Evolutionary conservation across 2,113 vertebrate species (phyloP).

Genomic region (Rallus limicola): DNA sequence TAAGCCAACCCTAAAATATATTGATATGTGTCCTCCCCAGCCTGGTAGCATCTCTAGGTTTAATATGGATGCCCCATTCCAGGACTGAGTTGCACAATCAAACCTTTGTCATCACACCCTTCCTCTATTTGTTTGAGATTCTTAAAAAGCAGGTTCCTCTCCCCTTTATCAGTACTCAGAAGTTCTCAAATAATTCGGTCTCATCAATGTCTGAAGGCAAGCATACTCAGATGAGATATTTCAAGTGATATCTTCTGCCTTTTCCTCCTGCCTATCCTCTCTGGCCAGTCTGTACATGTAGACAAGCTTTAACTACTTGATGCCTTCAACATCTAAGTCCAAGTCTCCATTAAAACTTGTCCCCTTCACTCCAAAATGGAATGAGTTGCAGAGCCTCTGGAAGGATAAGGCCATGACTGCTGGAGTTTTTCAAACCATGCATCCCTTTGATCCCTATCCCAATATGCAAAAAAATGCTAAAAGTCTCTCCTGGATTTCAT

Average conservation of each 20-base stretch:
- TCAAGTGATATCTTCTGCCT: not conserved
- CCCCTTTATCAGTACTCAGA: not conserved
- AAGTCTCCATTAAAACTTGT: not conserved
- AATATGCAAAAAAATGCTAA: not conserved
- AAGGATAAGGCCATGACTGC: slow-evolving; percentile 21
- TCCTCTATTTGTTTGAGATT: not conserved
- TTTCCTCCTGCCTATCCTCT: not conserved
- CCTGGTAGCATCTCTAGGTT: not conserved
- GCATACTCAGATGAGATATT: not conserved
- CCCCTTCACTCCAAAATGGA: not conserved
- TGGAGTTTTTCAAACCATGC: not conserved
- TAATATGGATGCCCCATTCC: not conserved
- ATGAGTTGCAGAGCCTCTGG: not conserved
- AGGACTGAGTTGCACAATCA: not conserved
- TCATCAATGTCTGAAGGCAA: not conserved
- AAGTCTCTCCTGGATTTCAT: slow-evolving; percentile 39
- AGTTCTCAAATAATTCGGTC: not conserved
- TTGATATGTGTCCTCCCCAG: not conserved
- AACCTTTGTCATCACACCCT: not conserved
- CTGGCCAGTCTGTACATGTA: not conserved
- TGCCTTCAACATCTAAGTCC: not conserved
- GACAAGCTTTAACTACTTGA: not conserved
- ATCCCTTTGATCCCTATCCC: slow-evolving; percentile 38
- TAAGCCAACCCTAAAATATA: not conserved
- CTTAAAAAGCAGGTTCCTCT: not conserved